Percentiles rank a stretch among this genome's conserved stretches.
These are phyloP conservation scores for Gnathonemus echidnorhynchus DNA, from an alignment of 2,113 vertebrate genomes.

Conservation along the genomic window DNA sequence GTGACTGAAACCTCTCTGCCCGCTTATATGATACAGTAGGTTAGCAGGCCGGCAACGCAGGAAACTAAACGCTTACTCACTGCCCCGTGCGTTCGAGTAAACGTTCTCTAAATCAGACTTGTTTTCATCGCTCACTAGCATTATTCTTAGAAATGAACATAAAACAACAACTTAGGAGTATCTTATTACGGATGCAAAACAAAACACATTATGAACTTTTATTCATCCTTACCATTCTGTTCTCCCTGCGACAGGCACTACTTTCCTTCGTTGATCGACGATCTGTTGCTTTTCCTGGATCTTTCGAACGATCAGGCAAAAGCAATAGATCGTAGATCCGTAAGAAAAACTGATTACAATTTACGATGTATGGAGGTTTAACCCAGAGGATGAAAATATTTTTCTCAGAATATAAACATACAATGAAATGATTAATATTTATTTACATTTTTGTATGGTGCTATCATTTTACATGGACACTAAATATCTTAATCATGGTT, in stretches of 20 bases:
- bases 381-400: background rate
- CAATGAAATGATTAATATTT: background rate
- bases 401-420: background rate
- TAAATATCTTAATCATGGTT: background rate
- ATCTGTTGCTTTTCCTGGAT: slow-evolving; percentile 41
- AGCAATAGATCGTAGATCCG: slow-evolving; percentile 32
- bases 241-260: slow-evolving; percentile 19
- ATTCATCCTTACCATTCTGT: slow-evolving; percentile 55
- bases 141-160: background rate
- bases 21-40: background rate
- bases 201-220: slow-evolving; percentile 1
- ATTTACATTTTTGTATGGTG: background rate
- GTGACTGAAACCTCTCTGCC: background rate
- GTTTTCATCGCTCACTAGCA: background rate
- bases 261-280: slow-evolving; percentile 18
- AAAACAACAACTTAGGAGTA: background rate
- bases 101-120: background rate
- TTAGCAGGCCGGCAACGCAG: background rate
- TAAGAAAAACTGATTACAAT: background rate
- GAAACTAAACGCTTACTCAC: slow-evolving; percentile 22
- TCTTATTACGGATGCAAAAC: background rate
- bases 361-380: background rate
- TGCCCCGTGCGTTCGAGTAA: background rate
- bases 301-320: slow-evolving; percentile 18
- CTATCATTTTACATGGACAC: background rate